phyloP scores from a whole-genome alignment of 2,113 vertebrate species.

The Stomatorhinus ivindoensis region DNA sequence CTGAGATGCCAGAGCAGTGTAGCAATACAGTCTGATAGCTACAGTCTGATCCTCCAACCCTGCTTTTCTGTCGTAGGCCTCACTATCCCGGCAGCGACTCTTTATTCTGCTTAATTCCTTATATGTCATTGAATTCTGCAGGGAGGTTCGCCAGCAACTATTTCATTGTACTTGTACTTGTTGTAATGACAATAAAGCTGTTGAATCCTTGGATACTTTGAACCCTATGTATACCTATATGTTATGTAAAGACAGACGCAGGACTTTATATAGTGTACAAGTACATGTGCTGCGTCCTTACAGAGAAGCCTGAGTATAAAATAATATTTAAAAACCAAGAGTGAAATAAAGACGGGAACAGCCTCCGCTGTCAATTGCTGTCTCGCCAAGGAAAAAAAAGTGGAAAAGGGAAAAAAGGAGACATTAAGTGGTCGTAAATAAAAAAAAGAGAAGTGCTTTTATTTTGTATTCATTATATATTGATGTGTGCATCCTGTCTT shows the following conservation, averaged over 20 bases:
- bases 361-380: background rate
- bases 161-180: background rate
- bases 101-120: background rate
- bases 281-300: background rate
- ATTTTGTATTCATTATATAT: constrained; percentile 21
- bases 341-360: too few relatives aligned
- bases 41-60: background rate
- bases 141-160: background rate
- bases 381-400: background rate
- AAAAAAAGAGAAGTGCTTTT: background rate
- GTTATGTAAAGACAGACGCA: background rate
- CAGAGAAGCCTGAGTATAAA: background rate
- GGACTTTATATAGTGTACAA: background rate
- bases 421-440: constrained; percentile 3
- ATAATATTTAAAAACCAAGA: background rate
- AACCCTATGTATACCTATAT: background rate
- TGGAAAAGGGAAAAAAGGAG: background rate
- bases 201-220: background rate
- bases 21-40: background rate
- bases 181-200: background rate
- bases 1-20: background rate
- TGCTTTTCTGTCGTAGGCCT: background rate
- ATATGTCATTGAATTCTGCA: background rate
- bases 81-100: background rate
- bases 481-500: constrained; percentile 7